Evolutionary conservation across 2,797 vertebrate genomes (phyloP).

Genomic region (Cheirogaleus major): DNA sequence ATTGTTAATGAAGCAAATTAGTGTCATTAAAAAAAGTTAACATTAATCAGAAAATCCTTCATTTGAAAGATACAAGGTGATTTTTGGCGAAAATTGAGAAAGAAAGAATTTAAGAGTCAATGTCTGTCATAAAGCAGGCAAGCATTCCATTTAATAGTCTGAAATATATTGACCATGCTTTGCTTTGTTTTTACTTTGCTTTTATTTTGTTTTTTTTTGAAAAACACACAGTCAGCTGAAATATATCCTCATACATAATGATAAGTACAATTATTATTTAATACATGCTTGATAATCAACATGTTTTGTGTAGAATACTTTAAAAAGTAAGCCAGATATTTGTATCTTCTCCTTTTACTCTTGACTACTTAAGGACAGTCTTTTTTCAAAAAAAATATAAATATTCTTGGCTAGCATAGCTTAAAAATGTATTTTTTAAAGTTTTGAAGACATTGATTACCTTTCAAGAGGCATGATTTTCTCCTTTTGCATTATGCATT

Average conservation of each 20-base stretch:
- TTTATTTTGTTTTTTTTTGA: neutral
- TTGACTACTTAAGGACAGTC: neutral
- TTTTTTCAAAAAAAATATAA: neutral
- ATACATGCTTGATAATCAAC: neutral
- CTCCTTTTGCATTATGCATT: constrained; percentile 54
- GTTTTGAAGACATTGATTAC: constrained; percentile 17
- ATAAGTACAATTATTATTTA: constrained; percentile 12
- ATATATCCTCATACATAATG: neutral
- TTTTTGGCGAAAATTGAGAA: constrained; percentile 9
- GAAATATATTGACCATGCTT: neutral
- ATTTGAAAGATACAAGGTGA: neutral
- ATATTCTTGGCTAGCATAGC: neutral
- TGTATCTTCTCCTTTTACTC: neutral
- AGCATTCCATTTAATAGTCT: neutral
- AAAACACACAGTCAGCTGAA: constrained; percentile 42
- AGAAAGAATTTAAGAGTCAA: neutral
- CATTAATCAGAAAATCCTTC: constrained; percentile 22
- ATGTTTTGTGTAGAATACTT: neutral
- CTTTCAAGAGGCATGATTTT: constrained; percentile 54
- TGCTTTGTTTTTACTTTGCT: constrained; percentile 18
- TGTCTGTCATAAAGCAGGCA: neutral
- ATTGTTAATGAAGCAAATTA: constrained; percentile 59
- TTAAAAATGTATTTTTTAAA: constrained; percentile 14
- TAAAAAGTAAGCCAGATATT: neutral
- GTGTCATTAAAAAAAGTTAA: neutral